phyloP scores from a whole-genome alignment of 1,140 invertebrate genomes.

The Drosophila rufa region DNA sequence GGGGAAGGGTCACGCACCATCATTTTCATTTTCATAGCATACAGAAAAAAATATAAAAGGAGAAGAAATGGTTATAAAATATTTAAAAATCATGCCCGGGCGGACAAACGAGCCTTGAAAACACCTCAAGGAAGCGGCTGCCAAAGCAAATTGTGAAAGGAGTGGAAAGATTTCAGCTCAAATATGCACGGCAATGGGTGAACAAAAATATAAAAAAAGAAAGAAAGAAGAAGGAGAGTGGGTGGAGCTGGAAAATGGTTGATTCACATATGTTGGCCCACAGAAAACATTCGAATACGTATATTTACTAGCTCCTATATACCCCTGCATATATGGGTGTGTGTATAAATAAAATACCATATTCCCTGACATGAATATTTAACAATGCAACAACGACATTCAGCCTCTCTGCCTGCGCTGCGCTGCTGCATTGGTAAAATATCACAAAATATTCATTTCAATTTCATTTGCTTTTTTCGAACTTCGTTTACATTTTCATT shows the following conservation, averaged over 20 bases:
- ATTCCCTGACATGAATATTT: conserved; percentile 68
- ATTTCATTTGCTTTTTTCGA: conserved; percentile 66
- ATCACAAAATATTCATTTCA: conserved; percentile 79
- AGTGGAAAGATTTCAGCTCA: conserved; percentile 49
- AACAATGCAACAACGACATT: conserved; percentile 52
- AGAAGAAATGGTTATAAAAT: conserved; percentile 67
- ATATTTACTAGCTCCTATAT: conserved; percentile 8
- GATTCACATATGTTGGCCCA: conserved; percentile 28
- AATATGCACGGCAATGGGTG: conserved; percentile 60
- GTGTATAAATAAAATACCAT: conserved; percentile 44
- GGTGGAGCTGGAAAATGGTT: conserved; percentile 6
- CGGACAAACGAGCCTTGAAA: conserved; percentile 60
- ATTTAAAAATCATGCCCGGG: conserved; percentile 75
- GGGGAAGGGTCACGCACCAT: conserved; percentile 22
- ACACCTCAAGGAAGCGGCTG: conserved; percentile 22
- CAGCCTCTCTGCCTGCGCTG: conserved; percentile 25
- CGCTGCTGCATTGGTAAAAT: conserved; percentile 56
- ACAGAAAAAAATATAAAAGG: neutral
- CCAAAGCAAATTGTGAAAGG: conserved; percentile 14
- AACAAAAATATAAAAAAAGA: conserved; percentile 6
- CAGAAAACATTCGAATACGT: conserved; percentile 29
- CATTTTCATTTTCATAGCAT: conserved; percentile 54
- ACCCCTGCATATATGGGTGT: conserved; percentile 1
- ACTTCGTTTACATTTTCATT: conserved; percentile 32
- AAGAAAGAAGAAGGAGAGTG: neutral